Evolutionary conservation across 1,140 invertebrate genomes (phyloP), one percentile per base, ranked within the genome.

Genomic region (Zelostemma sp.): DNA sequence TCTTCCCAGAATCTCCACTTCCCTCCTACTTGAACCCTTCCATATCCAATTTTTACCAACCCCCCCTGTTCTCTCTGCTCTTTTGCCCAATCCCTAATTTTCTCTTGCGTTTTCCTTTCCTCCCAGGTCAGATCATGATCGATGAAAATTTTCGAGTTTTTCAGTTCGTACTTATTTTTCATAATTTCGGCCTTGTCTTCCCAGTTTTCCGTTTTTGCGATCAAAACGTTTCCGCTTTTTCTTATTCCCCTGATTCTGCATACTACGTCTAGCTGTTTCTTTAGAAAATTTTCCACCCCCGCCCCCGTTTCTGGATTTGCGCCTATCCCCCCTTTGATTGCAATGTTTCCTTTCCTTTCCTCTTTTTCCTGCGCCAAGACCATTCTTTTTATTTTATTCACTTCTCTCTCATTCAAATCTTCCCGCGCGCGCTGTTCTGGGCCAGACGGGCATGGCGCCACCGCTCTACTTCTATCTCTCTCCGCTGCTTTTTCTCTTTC

Each of bases 51-150:
- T 35, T 35, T 35, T 1, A 35, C 33, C 8, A 5, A 2, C 11
- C 2, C n/a, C 3, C 11, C n/a, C n/a, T 35, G 33, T 35, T 6
- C n/a, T 11, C 33, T 6, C 11, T 11, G 3, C 11, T 35, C 6
- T n/a, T 35, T 35, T n/a, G 33, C 33, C 33, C 33, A 35, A 2
- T 1, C n/a, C 6, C 2, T 1, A 2, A 33, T 50, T 31, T 35
- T 17, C 14, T 16, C 15, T 17, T 50, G 48, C 4, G 1, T 16
- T 8, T 11, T 15, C n/a, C 48, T 50, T n/a, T 50, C 48, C 14
- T 50, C 48, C 21, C n/a, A 31, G 0, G 48, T 50, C 4, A 50
- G 15, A 33, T 50, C 48, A 33, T 50, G 25, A 6, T 50, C 48
- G 15, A 50, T 50, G 33, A 16, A 50, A 31, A 33, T 33, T 16